Base-by-base conservation (phyloP, 2,113 vertebrate genomes). In the Macrotus californicus region DNA sequence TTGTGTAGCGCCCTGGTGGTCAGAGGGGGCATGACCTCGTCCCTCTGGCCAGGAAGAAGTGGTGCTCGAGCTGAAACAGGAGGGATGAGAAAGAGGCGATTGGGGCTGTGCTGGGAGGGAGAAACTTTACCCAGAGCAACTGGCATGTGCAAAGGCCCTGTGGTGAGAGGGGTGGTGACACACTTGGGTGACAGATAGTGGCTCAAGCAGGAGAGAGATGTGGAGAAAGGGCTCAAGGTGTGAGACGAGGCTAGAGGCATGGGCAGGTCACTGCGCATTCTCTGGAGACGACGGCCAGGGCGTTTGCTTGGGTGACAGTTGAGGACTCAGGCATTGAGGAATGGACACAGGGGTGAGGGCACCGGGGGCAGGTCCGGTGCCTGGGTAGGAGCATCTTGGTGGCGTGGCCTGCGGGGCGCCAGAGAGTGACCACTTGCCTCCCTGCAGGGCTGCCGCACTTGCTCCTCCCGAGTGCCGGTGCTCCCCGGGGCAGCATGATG, bases 391-490 rank as follows among this genome's bases (percentile, higher is more conserved):
- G 29, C 46, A 2, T 52, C 34, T 2, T 0, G 1, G 34, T 14
- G 75, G 46, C 7, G 1, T 2, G 7, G 21, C 31, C 79, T 43
- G 0, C 3, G 59, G 70, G 66, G 5, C 26, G 31, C 11, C 80
- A 21, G 29, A 50, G 22, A 1, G 24, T 1, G 8, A 2, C 16
- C 54, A 6, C 79, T 29, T 29, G 36, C 77, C 48, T n/a, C 52
- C 2, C 1, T 31, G 31, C 76, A 0, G 0, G 24, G 48, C n/a
- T 12, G 21, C 15, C 29, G 56, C 1, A 3, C n/a, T 5, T 0
- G 52, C 76, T 29, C 36, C 54, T 69, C 73, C 70, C 1, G 1
- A 69, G 86, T 1, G 16, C 39, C n/a, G 0, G 34, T 67, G 22
- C 36, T 46, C 54, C 0, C 2, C 18, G 7, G 3, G 22, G 31